These are phyloP conservation scores for Galaxea fascicularis DNA, from an alignment of 92 coral and sea anemone genomes.

Conservation along the genomic window DNA sequence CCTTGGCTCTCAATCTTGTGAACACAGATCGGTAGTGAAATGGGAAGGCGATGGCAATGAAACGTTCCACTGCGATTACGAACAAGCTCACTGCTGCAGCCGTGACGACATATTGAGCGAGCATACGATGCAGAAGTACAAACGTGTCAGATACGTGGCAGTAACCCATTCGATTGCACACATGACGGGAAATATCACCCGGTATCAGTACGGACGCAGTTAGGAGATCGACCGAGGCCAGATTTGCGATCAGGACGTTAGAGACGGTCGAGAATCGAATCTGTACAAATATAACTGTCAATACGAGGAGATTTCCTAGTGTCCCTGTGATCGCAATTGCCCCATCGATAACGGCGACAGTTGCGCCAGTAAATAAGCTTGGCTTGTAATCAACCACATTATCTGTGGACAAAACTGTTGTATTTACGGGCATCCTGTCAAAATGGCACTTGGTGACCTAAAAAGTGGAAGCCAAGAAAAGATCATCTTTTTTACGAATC, in stretches of 20 bases:
- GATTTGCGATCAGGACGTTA: conserved; percentile 41
- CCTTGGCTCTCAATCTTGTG: conserved; percentile 16
- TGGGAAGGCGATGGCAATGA: conserved; percentile 46
- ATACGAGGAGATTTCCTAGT: conserved; percentile 33
- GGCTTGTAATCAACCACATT: background rate
- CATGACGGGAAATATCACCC: conserved; percentile 33
- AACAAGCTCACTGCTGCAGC: conserved; percentile 31
- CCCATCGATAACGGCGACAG: conserved; percentile 14
- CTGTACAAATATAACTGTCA: conserved; percentile 34
- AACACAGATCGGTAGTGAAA: conserved; percentile 35
- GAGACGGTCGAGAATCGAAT: conserved; percentile 49
- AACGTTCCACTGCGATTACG: conserved; percentile 36
- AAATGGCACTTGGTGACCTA: background rate
- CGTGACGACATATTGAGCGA: conserved; percentile 35
- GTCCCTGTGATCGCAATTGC: conserved; percentile 30
- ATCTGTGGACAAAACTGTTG: background rate
- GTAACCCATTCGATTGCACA: conserved; percentile 29
- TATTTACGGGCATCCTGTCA: background rate
- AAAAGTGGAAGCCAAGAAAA: background rate
- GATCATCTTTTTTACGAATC: background rate
- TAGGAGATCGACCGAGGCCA: conserved; percentile 33
- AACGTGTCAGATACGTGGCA: conserved; percentile 4
- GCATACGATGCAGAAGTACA: conserved; percentile 2
- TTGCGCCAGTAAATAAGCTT: background rate
- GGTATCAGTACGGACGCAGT: conserved; percentile 32